Percentiles rank a stretch among this genome's conserved stretches.
These are phyloP conservation scores for Xylota sylvarum DNA, from an alignment of 2,888 invertebrate genomes.

Conservation along the genomic window DNA sequence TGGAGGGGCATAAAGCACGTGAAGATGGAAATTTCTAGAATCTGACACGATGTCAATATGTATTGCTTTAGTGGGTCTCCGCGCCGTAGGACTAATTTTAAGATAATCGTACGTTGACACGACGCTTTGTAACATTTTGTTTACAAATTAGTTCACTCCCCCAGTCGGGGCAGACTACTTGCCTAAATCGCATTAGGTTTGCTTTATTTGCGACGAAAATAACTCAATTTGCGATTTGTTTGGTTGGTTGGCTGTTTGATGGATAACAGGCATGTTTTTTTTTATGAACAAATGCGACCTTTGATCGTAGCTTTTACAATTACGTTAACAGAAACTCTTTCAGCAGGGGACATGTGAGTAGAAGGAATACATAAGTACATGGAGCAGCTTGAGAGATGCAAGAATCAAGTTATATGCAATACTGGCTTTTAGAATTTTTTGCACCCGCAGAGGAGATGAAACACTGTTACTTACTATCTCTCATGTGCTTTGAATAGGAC, in stretches of 20 bases:
- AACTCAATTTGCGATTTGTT: constrained; percentile 5
- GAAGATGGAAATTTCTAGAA: not conserved
- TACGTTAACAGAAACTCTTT: too few relatives aligned
- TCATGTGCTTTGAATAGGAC: too few relatives aligned
- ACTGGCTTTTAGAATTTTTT: too few relatives aligned
- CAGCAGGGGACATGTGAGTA: too few relatives aligned
- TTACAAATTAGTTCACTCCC: not conserved
- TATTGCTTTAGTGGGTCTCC: not conserved
- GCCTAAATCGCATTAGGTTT: not conserved
- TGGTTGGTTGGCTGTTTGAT: not conserved
- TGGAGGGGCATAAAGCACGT: constrained; percentile 18
- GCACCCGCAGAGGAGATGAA: too few relatives aligned
- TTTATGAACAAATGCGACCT: not conserved
- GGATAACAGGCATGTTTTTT: not conserved
- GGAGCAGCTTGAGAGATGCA: too few relatives aligned
- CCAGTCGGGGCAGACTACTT: not conserved
- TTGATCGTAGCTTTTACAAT: not conserved
- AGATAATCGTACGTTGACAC: not conserved
- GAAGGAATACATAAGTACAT: too few relatives aligned
- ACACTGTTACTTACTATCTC: too few relatives aligned
- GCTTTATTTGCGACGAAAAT: not conserved
- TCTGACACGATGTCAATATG: not conserved
- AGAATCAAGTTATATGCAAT: too few relatives aligned
- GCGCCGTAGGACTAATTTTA: constrained; percentile 6
- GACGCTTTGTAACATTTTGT: not conserved